phyloP scores from a whole-genome alignment of 2,113 vertebrate genomes.

The Cyphomyrus plagiostoma region DNA sequence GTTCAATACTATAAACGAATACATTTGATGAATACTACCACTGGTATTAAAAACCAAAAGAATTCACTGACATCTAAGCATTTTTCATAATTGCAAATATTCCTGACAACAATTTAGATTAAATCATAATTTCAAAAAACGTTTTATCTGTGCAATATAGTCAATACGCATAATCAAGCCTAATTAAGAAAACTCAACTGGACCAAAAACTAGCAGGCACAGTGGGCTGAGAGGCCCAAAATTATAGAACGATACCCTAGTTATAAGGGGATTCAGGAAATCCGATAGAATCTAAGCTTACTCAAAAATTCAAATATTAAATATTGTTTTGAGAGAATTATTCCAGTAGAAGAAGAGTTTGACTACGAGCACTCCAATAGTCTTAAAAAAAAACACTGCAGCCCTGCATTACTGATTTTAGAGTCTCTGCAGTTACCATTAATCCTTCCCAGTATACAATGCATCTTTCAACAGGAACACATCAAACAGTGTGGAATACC shows the following conservation, averaged over 20 bases:
- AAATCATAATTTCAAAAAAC: not conserved
- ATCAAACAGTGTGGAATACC: not conserved
- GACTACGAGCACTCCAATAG: not conserved
- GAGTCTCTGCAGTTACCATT: not conserved
- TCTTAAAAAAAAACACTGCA: not conserved
- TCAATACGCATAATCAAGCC: not conserved
- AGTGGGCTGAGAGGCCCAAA: not conserved
- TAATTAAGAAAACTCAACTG: not conserved
- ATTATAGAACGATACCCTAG: not conserved
- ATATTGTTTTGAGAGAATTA: not conserved
- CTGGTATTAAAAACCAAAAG: not conserved
- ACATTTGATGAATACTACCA: not conserved
- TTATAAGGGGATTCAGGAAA: not conserved
- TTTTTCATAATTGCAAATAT: not conserved
- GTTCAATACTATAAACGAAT: not conserved
- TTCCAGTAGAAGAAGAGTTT: not conserved
- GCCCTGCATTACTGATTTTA: not conserved
- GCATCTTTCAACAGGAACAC: not conserved
- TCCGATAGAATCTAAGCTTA: not conserved
- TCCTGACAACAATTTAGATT: not conserved
- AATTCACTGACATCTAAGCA: not conserved
- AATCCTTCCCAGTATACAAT: not conserved
- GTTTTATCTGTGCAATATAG: not conserved
- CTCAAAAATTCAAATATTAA: not conserved
- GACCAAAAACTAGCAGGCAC: not conserved